Percentiles rank a stretch among this genome's conserved stretches.
These are phyloP conservation scores for Tubulanus polymorphus DNA, from an alignment of 2,888 invertebrate species.

Conservation along the genomic window DNA sequence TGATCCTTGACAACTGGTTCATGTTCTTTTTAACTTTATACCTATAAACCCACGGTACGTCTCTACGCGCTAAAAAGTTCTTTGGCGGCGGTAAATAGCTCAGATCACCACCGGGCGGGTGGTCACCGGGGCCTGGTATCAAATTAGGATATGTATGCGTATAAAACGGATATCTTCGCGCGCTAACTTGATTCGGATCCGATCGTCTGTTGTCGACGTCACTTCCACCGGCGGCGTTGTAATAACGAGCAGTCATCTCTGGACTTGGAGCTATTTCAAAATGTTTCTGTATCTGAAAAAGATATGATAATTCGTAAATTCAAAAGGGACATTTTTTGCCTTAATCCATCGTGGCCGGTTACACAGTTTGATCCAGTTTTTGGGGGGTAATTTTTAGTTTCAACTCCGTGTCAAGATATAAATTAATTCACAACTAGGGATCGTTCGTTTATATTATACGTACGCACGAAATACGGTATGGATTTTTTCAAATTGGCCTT, in stretches of 20 bases:
- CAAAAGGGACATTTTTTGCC: no score
- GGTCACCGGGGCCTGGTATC: conserved; percentile 24
- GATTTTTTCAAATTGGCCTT: no score
- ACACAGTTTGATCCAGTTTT: no score
- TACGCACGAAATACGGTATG: no score
- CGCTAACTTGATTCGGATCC: neutral
- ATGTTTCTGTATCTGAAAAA: no score
- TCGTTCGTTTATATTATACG: no score
- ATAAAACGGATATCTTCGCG: neutral
- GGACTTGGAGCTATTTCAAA: conserved; percentile 1
- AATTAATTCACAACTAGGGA: no score
- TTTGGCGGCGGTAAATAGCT: conserved; percentile 31
- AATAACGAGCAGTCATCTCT: neutral
- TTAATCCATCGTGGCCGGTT: no score
- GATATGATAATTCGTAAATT: conserved; percentile 23
- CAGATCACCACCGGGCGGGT: conserved; percentile 24
- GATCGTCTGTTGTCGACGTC: neutral
- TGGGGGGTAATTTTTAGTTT: no score
- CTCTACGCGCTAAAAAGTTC: conserved; percentile 26
- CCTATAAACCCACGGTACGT: conserved; percentile 40
- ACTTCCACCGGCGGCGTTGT: neutral
- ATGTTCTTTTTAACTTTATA: conserved; percentile 42
- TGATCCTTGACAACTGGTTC: conserved; percentile 38
- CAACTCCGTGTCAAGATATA: no score
- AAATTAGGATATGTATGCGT: conserved; percentile 22